These are phyloP conservation scores for Melolontha melolontha DNA, from an alignment of 2,888 invertebrate species.

Conservation along the genomic window DNA sequence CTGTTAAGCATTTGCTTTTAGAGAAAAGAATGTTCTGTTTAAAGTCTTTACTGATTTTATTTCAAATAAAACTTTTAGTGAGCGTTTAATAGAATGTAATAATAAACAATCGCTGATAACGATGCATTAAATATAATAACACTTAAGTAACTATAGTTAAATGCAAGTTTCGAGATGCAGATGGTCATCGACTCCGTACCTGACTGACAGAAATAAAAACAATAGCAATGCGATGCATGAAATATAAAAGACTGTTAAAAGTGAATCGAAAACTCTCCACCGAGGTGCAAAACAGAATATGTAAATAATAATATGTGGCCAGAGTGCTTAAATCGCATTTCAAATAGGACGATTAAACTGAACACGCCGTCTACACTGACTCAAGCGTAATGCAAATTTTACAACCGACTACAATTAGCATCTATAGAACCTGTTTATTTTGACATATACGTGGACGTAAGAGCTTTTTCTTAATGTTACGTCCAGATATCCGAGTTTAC, in stretches of 20 bases:
- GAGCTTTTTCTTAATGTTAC: constrained; percentile 8
- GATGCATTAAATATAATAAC: too few relatives aligned
- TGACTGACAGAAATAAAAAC: constrained; percentile 38
- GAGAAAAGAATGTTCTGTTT: too few relatives aligned
- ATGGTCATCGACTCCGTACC: constrained; percentile 39
- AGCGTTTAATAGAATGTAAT: too few relatives aligned
- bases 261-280: constrained; percentile 31
- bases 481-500: constrained; percentile 11
- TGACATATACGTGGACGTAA: not conserved
- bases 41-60: too few relatives aligned
- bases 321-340: constrained; percentile 23
- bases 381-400: constrained; percentile 20
- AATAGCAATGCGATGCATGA: constrained; percentile 17
- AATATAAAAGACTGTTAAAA: constrained; percentile 40
- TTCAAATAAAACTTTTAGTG: too few relatives aligned
- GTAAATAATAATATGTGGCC: constrained; percentile 38
- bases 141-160: not conserved
- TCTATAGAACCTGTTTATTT: constrained; percentile 27
- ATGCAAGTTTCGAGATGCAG: constrained; percentile 13
- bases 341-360: constrained; percentile 21
- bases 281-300: constrained; percentile 38
- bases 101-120: too few relatives aligned
- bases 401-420: constrained; percentile 22
- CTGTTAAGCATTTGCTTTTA: too few relatives aligned
- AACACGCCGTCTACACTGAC: not conserved